phyloP scores from a whole-genome alignment of 2,888 invertebrate species.

The Microctonus hyperodae region DNA sequence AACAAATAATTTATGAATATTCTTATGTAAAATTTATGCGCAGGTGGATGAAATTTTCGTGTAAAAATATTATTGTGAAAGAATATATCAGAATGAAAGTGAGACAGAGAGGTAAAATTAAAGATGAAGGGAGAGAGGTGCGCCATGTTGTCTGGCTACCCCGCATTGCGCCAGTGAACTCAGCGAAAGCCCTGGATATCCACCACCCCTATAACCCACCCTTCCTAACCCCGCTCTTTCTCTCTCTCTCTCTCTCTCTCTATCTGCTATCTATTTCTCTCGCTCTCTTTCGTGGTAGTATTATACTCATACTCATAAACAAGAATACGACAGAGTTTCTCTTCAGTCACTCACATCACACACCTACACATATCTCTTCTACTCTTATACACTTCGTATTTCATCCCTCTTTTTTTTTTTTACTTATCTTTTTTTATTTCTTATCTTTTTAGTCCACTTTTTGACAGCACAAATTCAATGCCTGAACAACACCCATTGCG shows the following conservation, averaged over 20 bases:
- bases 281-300: background rate
- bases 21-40: background rate
- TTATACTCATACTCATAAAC: constrained; percentile 1
- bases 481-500: background rate
- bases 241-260: background rate
- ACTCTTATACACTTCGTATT: background rate
- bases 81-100: constrained; percentile 10
- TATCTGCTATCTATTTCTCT: constrained; percentile 5
- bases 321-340: constrained; percentile 8
- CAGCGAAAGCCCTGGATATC: constrained; percentile 51
- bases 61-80: background rate
- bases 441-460: constrained; percentile 17
- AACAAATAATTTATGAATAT: background rate
- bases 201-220: constrained; percentile 35
- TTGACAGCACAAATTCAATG: constrained; percentile 13
- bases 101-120: constrained; percentile 23
- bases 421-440: no score
- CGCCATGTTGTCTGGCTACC: constrained; percentile 60
- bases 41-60: constrained; percentile 26
- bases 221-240: background rate
- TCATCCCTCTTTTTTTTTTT: background rate
- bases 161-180: constrained; percentile 61
- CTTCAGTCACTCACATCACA: background rate
- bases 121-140: constrained; percentile 41
- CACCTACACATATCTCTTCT: no score